Percentiles rank a stretch among this genome's conserved stretches.
Evolutionary conservation across 2,888 invertebrate genomes (phyloP).

Genomic region (Congeria kusceri): DNA sequence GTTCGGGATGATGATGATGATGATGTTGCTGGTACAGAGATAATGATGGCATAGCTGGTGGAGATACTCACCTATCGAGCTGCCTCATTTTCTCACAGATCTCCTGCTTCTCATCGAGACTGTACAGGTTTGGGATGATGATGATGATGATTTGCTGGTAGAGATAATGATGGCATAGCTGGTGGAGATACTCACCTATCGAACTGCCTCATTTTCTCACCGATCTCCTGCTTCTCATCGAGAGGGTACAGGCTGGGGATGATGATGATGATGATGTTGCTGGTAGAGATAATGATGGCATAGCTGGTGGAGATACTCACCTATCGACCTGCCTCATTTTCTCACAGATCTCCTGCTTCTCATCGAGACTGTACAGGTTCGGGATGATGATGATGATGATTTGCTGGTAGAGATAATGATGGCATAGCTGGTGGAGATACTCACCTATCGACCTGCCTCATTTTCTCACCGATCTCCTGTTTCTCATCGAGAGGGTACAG

Average conservation of each 20-base stretch:
- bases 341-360: background rate
- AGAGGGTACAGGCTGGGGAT: too few species aligned
- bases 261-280: too few species aligned
- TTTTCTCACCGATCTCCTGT: slow-evolving; percentile 96
- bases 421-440: background rate
- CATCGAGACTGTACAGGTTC: background rate
- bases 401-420: too few species aligned
- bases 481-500: slow-evolving; percentile 94
- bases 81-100: background rate
- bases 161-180: too few species aligned
- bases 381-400: too few species aligned
- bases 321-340: background rate
- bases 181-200: slow-evolving; percentile 87
- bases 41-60: too few species aligned
- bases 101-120: background rate
- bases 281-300: too few species aligned
- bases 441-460: slow-evolving; percentile 94
- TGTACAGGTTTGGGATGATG: background rate
- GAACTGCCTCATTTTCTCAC: background rate
- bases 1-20: slow-evolving; percentile 94
- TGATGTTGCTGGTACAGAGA: too few species aligned
- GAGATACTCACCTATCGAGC: background rate
- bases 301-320: too few species aligned
- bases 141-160: too few species aligned
- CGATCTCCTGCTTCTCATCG: background rate